These are phyloP conservation scores for Zootermopsis nevadensis DNA, from an alignment of 2,888 invertebrate species.

Conservation along the genomic window DNA sequence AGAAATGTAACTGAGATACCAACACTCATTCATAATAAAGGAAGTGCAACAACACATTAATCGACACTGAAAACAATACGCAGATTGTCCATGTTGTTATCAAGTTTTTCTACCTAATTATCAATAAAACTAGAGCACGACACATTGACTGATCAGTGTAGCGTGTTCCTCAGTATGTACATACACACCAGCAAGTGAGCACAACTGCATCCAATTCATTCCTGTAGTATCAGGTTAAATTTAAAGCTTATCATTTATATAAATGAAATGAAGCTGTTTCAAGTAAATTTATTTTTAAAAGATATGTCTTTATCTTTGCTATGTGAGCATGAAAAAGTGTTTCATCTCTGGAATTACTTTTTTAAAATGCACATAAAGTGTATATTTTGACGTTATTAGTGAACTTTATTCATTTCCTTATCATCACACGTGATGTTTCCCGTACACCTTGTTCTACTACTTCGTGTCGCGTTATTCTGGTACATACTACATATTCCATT, in stretches of 20 bases:
- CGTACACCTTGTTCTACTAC: too few relatives aligned
- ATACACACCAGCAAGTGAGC: slow-evolving; percentile 1
- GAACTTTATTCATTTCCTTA: background rate
- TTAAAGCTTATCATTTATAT: slow-evolving; percentile 31
- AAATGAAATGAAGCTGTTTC: slow-evolving; percentile 24
- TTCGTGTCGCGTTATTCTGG: too few relatives aligned
- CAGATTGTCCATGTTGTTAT: slow-evolving; percentile 50
- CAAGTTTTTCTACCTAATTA: background rate
- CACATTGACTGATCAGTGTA: background rate
- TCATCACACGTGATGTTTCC: background rate
- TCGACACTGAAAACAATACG: slow-evolving; percentile 46
- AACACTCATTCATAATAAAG: slow-evolving; percentile 42
- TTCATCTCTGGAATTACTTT: slow-evolving; percentile 31
- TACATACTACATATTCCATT: too few relatives aligned
- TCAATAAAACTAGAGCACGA: background rate
- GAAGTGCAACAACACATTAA: slow-evolving; percentile 45
- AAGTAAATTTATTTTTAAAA: slow-evolving; percentile 8
- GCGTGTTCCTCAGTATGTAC: slow-evolving; percentile 2
- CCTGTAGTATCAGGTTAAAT: slow-evolving; percentile 18
- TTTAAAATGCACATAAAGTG: slow-evolving; percentile 36
- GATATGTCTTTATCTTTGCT: slow-evolving; percentile 42
- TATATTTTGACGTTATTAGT: slow-evolving; percentile 12
- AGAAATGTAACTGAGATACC: slow-evolving; percentile 42
- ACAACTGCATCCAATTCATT: slow-evolving; percentile 4
- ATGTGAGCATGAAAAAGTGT: slow-evolving; percentile 17